Evolutionary conservation across 2,113 vertebrate species (phyloP), one percentile per base, ranked within the genome.

Genomic region (Neomonachus schauinslandi): DNA sequence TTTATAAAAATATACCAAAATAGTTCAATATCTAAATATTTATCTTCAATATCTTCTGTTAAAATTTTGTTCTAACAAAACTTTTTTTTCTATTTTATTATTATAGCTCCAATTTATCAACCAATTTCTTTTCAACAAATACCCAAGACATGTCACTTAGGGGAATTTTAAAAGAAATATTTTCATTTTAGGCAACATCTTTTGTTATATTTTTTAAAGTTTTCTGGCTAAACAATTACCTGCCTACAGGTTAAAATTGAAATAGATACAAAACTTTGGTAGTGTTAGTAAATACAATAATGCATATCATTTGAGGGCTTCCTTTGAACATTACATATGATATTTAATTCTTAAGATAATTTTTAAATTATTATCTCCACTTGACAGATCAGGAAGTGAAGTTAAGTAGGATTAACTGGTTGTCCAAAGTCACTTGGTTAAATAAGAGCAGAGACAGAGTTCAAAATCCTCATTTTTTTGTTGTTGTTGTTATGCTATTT

Each of bases 1-100:
- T 93, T 95, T 77, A 24, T 87, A 76, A 15, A 92, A 95, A 72
- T 80, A 67, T 31, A 67, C 26, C 46, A 91, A 84, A 21, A 42
- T 79, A 65, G 24, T 2, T 89, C 46, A 61, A 31, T 74, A 3
- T 80, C 59, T 76, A 95, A 92, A 92, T 11, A 88, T 18, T 79
- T 61, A 39, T 26, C 33, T 72, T 2, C 63, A 77, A 72, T 46
- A 85, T 2, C 5, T 53, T 76, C 10, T n/a, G 15, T 55, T 87
- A 89, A 93, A 51, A 63, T 71, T 85, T 71, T 94, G 12, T 80
- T 89, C 21, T 57, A 86, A n/a, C 0, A 81, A 82, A 82, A 3
- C 4, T 51, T 74, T 89, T 46, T 55, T 80, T 81, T 42, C 55
- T 16, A 96, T 91, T 71, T 94, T 61, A 79, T 79, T 83, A 42